Percentiles rank a stretch among this genome's conserved stretches.
phyloP scores from a whole-genome alignment of 2,113 vertebrate genomes.

The Alethe castanea region DNA sequence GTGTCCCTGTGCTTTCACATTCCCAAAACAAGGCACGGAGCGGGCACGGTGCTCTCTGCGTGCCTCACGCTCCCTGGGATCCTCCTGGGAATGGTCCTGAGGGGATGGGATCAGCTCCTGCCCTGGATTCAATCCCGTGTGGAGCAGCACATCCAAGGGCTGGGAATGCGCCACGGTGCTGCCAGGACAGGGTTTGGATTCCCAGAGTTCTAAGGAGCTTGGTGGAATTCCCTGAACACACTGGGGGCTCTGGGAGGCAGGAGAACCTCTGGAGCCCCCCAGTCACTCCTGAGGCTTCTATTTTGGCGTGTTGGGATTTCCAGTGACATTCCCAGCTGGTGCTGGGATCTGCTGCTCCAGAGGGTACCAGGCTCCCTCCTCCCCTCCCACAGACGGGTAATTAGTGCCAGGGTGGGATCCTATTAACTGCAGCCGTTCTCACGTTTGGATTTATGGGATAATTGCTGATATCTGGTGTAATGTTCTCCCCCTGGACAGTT shows the following conservation, averaged over 20 bases:
- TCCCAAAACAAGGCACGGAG: fast-evolving
- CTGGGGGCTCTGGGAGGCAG: not conserved
- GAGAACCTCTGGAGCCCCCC: not conserved
- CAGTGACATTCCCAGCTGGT: not conserved
- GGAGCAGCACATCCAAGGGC: not conserved
- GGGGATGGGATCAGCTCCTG: not conserved
- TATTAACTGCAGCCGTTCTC: not conserved
- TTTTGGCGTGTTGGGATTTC: not conserved
- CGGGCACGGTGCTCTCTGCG: fast-evolving
- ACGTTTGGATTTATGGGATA: constrained; percentile 31
- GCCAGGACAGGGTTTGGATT: fast-evolving
- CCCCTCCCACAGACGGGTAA: not conserved
- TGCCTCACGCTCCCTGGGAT: fast-evolving
- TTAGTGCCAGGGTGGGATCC: not conserved
- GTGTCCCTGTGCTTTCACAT: too few species aligned
- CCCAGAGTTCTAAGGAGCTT: not conserved
- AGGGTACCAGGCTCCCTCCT: not conserved
- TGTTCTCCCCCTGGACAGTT: not conserved
- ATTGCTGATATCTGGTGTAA: not conserved
- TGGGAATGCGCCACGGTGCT: fast-evolving
- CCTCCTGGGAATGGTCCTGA: not conserved
- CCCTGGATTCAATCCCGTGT: not conserved
- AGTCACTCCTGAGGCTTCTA: fast-evolving
- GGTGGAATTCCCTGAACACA: not conserved
- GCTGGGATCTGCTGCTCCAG: fast-evolving